Percentiles rank a stretch among this genome's conserved stretches.
These are phyloP conservation scores for Notolabrus celidotus DNA, from an alignment of 2,797 vertebrate genomes.

Conservation along the genomic window DNA sequence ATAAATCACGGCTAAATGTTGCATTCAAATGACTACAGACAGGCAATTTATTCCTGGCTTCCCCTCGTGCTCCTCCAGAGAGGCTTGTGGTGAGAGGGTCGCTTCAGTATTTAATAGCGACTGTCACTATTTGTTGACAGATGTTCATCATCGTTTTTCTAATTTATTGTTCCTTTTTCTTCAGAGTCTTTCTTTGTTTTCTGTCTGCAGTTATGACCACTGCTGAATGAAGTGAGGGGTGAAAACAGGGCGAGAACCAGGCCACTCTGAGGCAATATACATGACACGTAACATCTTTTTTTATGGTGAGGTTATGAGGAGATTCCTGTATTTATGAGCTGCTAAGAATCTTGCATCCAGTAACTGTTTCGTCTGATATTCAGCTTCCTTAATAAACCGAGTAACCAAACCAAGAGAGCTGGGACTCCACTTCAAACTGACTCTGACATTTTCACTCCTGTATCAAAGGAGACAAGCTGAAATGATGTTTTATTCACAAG, in stretches of 20 bases:
- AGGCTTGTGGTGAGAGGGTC: slow-evolving; percentile 65
- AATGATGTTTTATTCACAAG: slow-evolving; percentile 29
- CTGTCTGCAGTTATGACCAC: slow-evolving; percentile 61
- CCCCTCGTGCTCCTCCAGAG: slow-evolving; percentile 55
- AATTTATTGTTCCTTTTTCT: slow-evolving; percentile 61
- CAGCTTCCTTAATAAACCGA: slow-evolving; percentile 18
- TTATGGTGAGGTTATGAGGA: slow-evolving; percentile 10
- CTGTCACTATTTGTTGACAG: slow-evolving; percentile 84
- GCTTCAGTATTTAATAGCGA: slow-evolving; percentile 70
- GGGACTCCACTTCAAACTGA: slow-evolving; percentile 33
- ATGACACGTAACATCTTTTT: slow-evolving; percentile 37
- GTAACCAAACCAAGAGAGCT: slow-evolving; percentile 34
- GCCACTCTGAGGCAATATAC: slow-evolving; percentile 42
- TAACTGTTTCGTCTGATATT: slow-evolving; percentile 32
- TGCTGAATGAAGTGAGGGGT: slow-evolving; percentile 67
- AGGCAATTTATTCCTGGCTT: slow-evolving; percentile 86
- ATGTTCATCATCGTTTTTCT: slow-evolving; percentile 73
- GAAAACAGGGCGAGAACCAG: slow-evolving; percentile 68
- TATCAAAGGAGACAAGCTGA: slow-evolving; percentile 31
- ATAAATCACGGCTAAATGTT: slow-evolving; percentile 88
- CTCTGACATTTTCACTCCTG: slow-evolving; percentile 57
- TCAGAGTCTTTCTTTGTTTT: slow-evolving; percentile 60
- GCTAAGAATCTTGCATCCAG: slow-evolving; percentile 18
- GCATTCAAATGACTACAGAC: slow-evolving; percentile 88
- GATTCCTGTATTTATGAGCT: slow-evolving; percentile 19